These are phyloP conservation scores for Serinus canaria DNA, from an alignment of 2,113 vertebrate genomes.

Conservation along the genomic window DNA sequence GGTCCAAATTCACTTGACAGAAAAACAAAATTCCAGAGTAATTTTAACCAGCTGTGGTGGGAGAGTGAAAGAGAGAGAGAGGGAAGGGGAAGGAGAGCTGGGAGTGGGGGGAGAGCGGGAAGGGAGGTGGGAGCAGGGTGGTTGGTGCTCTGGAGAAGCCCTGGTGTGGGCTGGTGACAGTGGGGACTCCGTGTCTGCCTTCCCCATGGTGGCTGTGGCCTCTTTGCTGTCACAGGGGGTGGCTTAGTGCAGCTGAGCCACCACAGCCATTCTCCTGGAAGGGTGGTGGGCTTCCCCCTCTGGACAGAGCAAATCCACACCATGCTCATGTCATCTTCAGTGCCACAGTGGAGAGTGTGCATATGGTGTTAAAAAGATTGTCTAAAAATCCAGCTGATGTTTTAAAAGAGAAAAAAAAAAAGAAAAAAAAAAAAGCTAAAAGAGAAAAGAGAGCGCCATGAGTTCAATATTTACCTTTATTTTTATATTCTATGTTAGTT, in stretches of 20 bases:
- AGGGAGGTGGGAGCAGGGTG: background rate
- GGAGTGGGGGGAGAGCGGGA: background rate
- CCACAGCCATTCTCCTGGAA: background rate
- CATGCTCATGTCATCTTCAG: rapidly evolving
- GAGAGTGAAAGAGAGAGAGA: constrained; percentile 48
- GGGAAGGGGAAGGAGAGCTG: constrained; percentile 16
- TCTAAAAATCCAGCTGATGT: background rate
- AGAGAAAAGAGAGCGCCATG: background rate
- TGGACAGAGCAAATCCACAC: background rate
- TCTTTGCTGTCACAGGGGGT: background rate
- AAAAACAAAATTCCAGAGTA: constrained; percentile 78
- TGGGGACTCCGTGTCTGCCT: background rate
- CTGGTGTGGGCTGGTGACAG: background rate
- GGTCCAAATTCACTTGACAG: constrained; percentile 76
- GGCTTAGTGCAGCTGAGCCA: background rate
- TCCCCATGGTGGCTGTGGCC: rapidly evolving
- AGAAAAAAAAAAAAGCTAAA: background rate
- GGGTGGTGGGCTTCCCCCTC: background rate
- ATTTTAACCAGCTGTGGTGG: constrained; percentile 79
- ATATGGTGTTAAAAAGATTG: background rate
- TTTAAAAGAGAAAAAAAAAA: background rate
- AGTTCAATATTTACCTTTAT: background rate
- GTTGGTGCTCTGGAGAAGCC: background rate
- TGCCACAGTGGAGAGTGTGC: no score
- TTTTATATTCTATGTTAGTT: background rate